phyloP scores from a whole-genome alignment of 2,797 vertebrate genomes.

The Odontamblyopus rebecca region DNA sequence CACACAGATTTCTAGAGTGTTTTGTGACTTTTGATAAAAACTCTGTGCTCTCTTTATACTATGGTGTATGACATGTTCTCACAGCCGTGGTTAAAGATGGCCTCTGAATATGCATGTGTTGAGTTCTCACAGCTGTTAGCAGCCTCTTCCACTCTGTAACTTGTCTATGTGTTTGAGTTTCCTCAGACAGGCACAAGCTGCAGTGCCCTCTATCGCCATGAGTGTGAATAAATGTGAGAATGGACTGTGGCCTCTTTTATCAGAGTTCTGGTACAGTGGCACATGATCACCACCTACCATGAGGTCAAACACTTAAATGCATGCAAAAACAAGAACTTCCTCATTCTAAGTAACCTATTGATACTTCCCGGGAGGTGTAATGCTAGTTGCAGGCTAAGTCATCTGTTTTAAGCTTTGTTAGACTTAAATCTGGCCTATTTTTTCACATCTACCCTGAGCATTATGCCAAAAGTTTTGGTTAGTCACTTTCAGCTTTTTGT shows the following conservation, averaged over 20 bases:
- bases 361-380: too few species aligned
- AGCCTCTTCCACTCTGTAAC: neutral
- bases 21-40: slow-evolving; percentile 7
- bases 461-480: too few species aligned
- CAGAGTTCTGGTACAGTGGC: neutral
- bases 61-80: neutral
- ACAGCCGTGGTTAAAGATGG: neutral
- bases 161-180: slow-evolving; percentile 5
- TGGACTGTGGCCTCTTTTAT: slow-evolving; percentile 1
- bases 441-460: too few species aligned
- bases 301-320: too few species aligned
- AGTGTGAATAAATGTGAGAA: slow-evolving; percentile 15
- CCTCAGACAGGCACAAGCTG: neutral
- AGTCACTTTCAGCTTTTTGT: too few species aligned
- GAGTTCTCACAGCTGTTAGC: neutral
- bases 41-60: neutral
- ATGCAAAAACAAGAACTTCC: neutral
- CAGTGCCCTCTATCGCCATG: slow-evolving; percentile 2
- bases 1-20: neutral
- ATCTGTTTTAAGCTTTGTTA: too few species aligned
- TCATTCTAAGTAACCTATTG: too few species aligned
- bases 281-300: too few species aligned
- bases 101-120: slow-evolving; percentile 1
- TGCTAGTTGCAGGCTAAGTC: too few species aligned
- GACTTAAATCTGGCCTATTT: too few species aligned